Base-by-base conservation (phyloP, 2,113 vertebrate genomes). In the Pygoscelis adeliae region DNA sequence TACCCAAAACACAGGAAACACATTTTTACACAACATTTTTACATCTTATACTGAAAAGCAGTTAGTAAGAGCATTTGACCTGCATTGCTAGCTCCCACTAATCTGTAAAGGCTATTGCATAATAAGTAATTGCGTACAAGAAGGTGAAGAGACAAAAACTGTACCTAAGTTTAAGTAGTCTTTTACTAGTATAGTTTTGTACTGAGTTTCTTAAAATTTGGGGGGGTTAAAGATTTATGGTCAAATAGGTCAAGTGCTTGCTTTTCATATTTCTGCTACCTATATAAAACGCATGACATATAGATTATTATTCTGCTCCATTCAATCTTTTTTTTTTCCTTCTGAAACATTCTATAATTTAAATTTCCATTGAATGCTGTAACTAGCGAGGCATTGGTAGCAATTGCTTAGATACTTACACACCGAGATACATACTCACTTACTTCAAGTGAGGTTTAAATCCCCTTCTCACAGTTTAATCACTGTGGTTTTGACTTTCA, bases 231-330 rank as follows among this genome's bases (percentile, higher is more conserved):
- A 83, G 13, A 53, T 52, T 65, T 77, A 26, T 73, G 21, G 30
- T 69, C 23, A 66, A 58, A 56, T 44, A 49, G 32, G 3, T 62
- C 19, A 80, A 65, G 62, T 70, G 73, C 19, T 69, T 70, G 14
- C 12, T 81, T 74, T 93, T 71, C 17, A 29, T 61, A 66, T 12
- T 53, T 91, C 32, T 66, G 62, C 29, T 46, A 49, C 15, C n/a
- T 53, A 3, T 47, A 20, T 49, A 26, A 89, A 65, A 26, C 14
- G 16, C 0, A 0, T n/a, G 22, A 8, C 21, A 29, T 8, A 77
- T 8, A 77, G 26, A 40, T 66, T 73, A 40, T 21, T 2, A 77
- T 89, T 62, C 25, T 23, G 6, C 13, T 69, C 4, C 32, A 38
- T 36, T 44, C 3, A 56, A 9, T 55, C 8, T 46, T 42, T 53